phyloP scores from a whole-genome alignment of 1,140 invertebrate genomes.

The Bombus sibiricus region DNA sequence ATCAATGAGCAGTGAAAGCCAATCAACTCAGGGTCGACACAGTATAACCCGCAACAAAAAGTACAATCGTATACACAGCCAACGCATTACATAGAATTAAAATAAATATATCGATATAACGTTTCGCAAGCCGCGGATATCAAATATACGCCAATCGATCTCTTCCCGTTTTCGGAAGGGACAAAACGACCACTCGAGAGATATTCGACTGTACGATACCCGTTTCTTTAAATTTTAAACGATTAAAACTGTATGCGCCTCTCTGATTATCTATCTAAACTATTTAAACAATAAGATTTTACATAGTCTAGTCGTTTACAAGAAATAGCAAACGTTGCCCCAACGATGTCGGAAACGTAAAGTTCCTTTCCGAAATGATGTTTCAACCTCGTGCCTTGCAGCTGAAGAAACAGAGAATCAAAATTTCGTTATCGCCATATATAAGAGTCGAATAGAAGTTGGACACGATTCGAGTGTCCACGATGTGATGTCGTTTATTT shows the following conservation, averaged over 20 bases:
- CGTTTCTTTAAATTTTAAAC: slow-evolving; percentile 32
- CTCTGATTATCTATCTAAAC: slow-evolving; percentile 35
- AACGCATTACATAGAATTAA: slow-evolving; percentile 78
- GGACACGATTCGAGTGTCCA: slow-evolving; percentile 2
- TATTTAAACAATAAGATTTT: slow-evolving; percentile 43
- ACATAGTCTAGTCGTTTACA: slow-evolving; percentile 47
- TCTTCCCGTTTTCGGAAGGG: slow-evolving; percentile 10
- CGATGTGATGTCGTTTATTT: slow-evolving; percentile 13
- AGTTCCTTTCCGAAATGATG: slow-evolving; percentile 66
- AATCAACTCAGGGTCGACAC: slow-evolving; percentile 80
- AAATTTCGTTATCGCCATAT: slow-evolving; percentile 63
- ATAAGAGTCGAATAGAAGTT: not conserved
- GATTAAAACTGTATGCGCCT: slow-evolving; percentile 26
- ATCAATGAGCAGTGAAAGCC: slow-evolving; percentile 58
- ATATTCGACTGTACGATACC: slow-evolving; percentile 41
- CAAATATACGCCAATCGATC: slow-evolving; percentile 45
- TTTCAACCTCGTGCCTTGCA: slow-evolving; percentile 81
- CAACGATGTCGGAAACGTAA: slow-evolving; percentile 29
- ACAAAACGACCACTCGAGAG: slow-evolving; percentile 51
- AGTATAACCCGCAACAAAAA: slow-evolving; percentile 81
- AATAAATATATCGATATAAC: slow-evolving; percentile 73
- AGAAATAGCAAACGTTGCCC: slow-evolving; percentile 22
- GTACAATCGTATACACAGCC: slow-evolving; percentile 83
- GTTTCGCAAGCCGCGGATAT: slow-evolving; percentile 54
- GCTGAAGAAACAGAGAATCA: slow-evolving; percentile 74